Evolutionary conservation across 2,113 vertebrate genomes (phyloP).

Genomic region (Clupea harengus): DNA sequence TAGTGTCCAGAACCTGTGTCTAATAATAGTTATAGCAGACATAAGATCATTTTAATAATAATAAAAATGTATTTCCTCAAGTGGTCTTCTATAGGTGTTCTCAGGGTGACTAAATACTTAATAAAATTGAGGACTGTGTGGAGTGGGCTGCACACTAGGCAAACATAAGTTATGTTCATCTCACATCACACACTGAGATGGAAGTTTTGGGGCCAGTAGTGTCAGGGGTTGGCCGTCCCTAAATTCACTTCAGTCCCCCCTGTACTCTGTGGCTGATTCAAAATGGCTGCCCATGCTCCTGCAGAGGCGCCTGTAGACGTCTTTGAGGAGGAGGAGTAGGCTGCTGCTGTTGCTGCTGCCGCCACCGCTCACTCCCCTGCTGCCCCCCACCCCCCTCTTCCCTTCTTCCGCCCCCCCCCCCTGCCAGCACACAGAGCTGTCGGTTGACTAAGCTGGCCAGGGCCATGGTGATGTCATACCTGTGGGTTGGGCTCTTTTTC

Average conservation of each 20-base stretch:
- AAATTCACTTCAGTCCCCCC: not conserved
- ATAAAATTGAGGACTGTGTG: not conserved
- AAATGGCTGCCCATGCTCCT: constrained; percentile 54
- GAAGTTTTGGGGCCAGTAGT: not conserved
- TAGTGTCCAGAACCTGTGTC: too few species aligned
- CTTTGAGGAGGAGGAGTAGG: constrained; percentile 52
- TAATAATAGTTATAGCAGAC: too few species aligned
- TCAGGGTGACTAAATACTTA: not conserved
- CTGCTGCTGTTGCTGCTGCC: constrained; percentile 36
- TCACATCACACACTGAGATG: not conserved
- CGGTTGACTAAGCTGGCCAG: constrained; percentile 70
- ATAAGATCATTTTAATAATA: too few species aligned
- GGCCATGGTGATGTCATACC: constrained; percentile 70
- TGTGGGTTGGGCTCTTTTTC: constrained; percentile 62
- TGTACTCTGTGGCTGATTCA: constrained; percentile 41
- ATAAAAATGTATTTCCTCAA: too few species aligned
- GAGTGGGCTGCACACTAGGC: not conserved
- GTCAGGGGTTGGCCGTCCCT: not conserved
- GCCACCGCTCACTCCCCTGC: not conserved
- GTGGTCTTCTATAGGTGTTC: not conserved
- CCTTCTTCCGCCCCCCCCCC: constrained; percentile 29
- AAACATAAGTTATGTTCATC: not conserved
- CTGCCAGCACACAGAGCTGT: constrained; percentile 55
- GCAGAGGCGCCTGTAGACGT: constrained; percentile 37
- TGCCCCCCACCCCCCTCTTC: constrained; percentile 41